Percentiles rank a stretch among this genome's conserved stretches.
phyloP scores from a whole-genome alignment of 92 coral and sea anemone genomes.

The Muricea muricata region DNA sequence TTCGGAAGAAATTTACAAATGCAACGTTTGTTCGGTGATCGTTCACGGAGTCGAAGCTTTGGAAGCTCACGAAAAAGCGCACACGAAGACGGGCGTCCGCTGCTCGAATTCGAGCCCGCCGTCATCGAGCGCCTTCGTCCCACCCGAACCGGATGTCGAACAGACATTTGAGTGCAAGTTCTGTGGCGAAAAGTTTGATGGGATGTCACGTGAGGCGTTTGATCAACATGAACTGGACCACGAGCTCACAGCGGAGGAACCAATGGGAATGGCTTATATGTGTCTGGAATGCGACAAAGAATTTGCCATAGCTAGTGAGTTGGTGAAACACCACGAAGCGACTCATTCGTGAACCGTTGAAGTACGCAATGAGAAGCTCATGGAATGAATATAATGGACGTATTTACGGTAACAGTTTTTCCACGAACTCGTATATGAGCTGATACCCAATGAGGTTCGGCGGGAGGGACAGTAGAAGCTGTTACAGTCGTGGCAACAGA shows the following conservation, averaged over 20 bases:
- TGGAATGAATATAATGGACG: no score
- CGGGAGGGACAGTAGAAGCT: no score
- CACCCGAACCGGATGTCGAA: not conserved
- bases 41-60: not conserved
- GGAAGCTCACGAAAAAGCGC: constrained; percentile 1
- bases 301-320: not conserved
- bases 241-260: not conserved
- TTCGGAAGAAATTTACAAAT: not conserved
- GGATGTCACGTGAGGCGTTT: constrained; percentile 3
- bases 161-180: not conserved
- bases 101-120: not conserved
- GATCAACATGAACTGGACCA: not conserved
- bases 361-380: no score
- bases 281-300: constrained; percentile 2
- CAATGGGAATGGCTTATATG: constrained; percentile 10
- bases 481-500: no score
- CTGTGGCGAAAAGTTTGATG: not conserved
- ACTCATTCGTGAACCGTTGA: not conserved
- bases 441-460: no score
- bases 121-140: not conserved
- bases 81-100: not conserved
- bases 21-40: constrained; percentile 3
- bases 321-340: not conserved
- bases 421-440: no score
- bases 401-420: no score